These are phyloP conservation scores for Hermaeophaga mercurialis DNA, from an alignment of 2,888 invertebrate species.

Conservation along the genomic window DNA sequence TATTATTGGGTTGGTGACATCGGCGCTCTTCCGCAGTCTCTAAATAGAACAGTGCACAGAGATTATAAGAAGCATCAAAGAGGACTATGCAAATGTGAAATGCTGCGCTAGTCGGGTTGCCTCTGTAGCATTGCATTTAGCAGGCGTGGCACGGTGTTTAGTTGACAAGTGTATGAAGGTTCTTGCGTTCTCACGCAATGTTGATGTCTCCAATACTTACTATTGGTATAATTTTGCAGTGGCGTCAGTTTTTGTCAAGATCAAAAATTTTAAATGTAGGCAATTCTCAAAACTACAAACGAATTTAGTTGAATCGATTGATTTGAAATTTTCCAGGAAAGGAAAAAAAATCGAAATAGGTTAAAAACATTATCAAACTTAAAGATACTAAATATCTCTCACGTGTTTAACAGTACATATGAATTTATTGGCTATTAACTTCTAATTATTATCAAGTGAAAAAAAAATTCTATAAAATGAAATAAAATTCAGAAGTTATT, in stretches of 20 bases:
- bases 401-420: too few relatives aligned
- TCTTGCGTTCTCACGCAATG: constrained; percentile 39
- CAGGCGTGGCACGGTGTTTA: constrained; percentile 37
- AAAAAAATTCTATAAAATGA: too few relatives aligned
- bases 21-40: constrained; percentile 10
- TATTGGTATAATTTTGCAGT: constrained; percentile 6
- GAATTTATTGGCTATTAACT: too few relatives aligned
- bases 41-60: constrained; percentile 13
- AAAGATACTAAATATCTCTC: too few relatives aligned
- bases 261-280: too few relatives aligned
- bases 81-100: constrained; percentile 16
- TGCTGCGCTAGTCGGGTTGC: constrained; percentile 10
- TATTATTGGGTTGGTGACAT: not conserved
- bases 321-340: too few relatives aligned
- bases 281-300: too few relatives aligned
- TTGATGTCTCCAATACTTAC: constrained; percentile 26
- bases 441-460: too few relatives aligned
- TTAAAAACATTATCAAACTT: too few relatives aligned
- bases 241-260: constrained; percentile 8
- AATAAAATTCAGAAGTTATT: too few relatives aligned
- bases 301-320: too few relatives aligned
- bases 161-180: constrained; percentile 40
- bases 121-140: constrained; percentile 23
- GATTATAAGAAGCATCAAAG: constrained; percentile 5
- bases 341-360: too few relatives aligned